Base-by-base conservation (phyloP, 2,797 vertebrate genomes). In the Anguilla pacifica region DNA sequence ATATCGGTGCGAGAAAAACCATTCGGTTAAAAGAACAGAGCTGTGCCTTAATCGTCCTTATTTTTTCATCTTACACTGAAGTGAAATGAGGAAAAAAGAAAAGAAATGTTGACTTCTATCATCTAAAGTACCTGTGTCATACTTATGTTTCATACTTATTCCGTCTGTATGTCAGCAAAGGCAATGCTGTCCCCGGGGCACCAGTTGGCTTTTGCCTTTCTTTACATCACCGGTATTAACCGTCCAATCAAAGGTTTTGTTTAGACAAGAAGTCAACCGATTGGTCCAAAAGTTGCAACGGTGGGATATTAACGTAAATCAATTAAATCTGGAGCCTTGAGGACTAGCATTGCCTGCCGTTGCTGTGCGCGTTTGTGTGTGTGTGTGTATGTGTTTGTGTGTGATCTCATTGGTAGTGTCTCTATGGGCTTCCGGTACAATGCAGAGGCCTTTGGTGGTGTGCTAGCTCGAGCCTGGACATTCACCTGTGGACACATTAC, bases 21-120 rank as follows among this genome's bases (percentile, higher is more conserved):
- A 83, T 25, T 11, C 43, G 35, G n/a, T 59, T 51, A 10, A 28
- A 15, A 53, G 43, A 85, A 43, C 22, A 79, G 67, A 59, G 67
- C 87, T 85, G 87, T 88, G 87, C 87, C 87, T 88, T 88, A 85
- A 61, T 88, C 13, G 39, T 70, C 86, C 86, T 72, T 74, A 43
- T 22, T 64, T 35, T 31, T 49, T 46, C 31, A 39, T 22, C 19
- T 79, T 79, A 61, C 46, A 22, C 28, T 81, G 55, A 61, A 43
- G 51, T 39, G 22, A 72, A 84, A 85, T 35, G 19, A 79, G 55
- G 49, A 55, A 83, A 55, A 55, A 55, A 55, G 51, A 53, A 55
- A 55, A 55, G 10, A 55, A 61, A 61, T 31, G 46, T 64, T 31
- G 13, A 82, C 31, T 39, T 64, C 35, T 82, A 31, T 82, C 2